Conservation (phyloP, 1,140 invertebrate genomes). For the Drosophila ohnishii region DNA sequence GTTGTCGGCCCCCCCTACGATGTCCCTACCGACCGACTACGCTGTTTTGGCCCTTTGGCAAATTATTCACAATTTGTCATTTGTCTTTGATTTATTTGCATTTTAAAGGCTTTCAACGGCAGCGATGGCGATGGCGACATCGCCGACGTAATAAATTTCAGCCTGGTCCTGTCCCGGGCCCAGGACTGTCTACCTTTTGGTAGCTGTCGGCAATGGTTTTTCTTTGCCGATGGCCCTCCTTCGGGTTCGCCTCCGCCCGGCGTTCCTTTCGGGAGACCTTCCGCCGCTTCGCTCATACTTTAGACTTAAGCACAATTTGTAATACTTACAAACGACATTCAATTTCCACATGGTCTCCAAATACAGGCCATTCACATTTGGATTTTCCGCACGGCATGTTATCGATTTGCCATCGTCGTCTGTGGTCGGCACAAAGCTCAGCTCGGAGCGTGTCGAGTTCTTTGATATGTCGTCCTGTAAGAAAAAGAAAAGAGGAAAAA, state of each 20-base stretch:
- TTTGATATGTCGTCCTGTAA: conserved; percentile 89
- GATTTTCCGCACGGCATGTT: conserved; percentile 94
- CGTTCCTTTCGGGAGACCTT: conserved; percentile 22
- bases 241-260: conserved; percentile 1
- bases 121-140: conserved; percentile 62
- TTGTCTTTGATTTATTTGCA: conserved; percentile 82
- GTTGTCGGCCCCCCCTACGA: not conserved
- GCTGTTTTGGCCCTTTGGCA: conserved; percentile 71
- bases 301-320: conserved; percentile 78
- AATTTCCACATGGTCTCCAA: conserved; percentile 93
- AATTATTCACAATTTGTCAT: conserved; percentile 82
- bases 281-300: conserved; percentile 50
- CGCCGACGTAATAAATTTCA: conserved; percentile 76
- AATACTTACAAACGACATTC: conserved; percentile 93
- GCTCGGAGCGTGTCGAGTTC: conserved; percentile 92
- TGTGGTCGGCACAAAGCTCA: conserved; percentile 92
- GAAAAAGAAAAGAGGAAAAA: conserved; percentile 18
- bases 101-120: conserved; percentile 80
- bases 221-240: conserved; percentile 4
- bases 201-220: conserved; percentile 66
- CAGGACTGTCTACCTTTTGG: conserved; percentile 75
- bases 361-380: conserved; percentile 90
- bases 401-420: conserved; percentile 94
- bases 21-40: conserved; percentile 9
- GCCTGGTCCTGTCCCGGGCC: conserved; percentile 46